Conservation (phyloP, 2,113 vertebrate genomes). For the Ifrita kowaldi region DNA sequence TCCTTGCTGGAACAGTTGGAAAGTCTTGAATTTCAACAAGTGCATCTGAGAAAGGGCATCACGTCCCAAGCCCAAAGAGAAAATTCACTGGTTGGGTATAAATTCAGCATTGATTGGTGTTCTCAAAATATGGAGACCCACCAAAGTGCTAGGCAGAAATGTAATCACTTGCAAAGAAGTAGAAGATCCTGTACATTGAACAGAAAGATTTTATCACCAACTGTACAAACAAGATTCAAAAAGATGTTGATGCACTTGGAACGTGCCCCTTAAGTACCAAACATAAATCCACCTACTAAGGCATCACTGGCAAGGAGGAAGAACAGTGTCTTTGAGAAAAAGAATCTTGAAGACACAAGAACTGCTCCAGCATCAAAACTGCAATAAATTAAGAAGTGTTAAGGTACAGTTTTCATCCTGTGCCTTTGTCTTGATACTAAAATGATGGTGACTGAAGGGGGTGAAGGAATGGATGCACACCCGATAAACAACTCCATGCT, state of each 20-base stretch:
- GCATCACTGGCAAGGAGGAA: neutral
- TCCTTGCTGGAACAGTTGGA: neutral
- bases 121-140: neutral
- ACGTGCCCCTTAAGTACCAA: neutral
- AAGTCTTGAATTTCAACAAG: neutral
- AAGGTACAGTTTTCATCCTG: neutral
- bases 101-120: neutral
- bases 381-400: neutral
- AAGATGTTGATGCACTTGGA: neutral
- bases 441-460: neutral
- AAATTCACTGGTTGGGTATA: neutral
- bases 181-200: neutral
- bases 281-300: neutral
- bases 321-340: neutral
- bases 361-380: neutral
- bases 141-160: neutral
- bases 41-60: neutral
- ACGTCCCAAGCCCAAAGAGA: neutral
- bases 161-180: neutral
- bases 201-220: neutral
- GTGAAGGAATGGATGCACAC: neutral
- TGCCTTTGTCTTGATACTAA: neutral
- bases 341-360: neutral
- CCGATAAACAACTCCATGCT: neutral
- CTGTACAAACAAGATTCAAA: neutral